Base-by-base conservation (phyloP, 2,797 vertebrate species). In the Heliangelus exortis region DNA sequence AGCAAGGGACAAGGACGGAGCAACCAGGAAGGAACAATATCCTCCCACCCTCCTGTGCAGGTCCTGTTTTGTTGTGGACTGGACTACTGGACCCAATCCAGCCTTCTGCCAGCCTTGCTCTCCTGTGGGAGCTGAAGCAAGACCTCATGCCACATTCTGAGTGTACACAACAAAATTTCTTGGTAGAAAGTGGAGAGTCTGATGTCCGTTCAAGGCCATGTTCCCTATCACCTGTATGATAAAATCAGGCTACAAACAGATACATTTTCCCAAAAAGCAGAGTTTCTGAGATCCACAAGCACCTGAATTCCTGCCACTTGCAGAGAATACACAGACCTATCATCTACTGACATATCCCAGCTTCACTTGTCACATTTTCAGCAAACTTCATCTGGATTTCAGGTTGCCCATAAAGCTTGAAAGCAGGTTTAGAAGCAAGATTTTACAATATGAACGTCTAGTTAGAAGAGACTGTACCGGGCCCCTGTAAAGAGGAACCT, bases 401-500 rank as follows among this genome's bases (percentile, higher is more conserved):
- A 82, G 50, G 75, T 51, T 90, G 41, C 65, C 51, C 57, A 47
- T 90, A 82, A 95, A 93, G 93, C 78, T 67, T 87, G 53, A 89
- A 95, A 95, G 80, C 6, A 12, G 31, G 4, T 83, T 89, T 93
- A 83, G 92, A 68, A 80, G 39, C 75, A 95, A 80, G 74, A 95
- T 95, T 95, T 95, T 95, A 92, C 84, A 92, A 61, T 55, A 41
- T 90, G 75, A 85, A 82, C 50, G 59, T 63, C 80, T 71, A 87
- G 88, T 89, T 74, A 90, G 90, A 82, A 67, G 61, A 87, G 45
- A 65, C 41, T 26, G 92, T 75, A 67, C 12, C 50, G 41, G 57
- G 26, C 48, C 57, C 26, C 71, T 83, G 71, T 94, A 78, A 92
- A 82, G 23, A 45, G 84, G 80, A 77, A n/a, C 7, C 5, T 89